Conservation (phyloP, 2,888 invertebrate species). For the Synergus laeviventris region DNA sequence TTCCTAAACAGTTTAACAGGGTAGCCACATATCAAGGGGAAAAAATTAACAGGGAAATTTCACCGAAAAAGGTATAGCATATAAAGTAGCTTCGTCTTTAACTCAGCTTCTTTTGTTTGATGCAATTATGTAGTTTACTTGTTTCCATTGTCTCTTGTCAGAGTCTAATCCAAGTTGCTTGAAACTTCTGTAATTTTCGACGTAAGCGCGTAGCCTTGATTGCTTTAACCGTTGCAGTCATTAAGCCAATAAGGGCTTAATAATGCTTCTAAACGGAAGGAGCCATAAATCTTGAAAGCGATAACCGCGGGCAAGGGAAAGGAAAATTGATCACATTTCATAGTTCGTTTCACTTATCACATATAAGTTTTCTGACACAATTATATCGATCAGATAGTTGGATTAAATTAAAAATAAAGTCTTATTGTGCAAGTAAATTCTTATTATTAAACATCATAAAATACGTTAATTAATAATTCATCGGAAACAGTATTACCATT, state of each 20-base stretch:
- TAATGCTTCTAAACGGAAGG: constrained; percentile 7
- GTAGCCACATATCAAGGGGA: too few species aligned
- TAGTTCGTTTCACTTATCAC: neutral
- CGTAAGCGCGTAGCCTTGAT: neutral
- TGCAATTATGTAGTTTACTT: neutral
- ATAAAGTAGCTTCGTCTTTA: neutral
- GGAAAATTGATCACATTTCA: neutral
- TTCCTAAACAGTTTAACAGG: too few species aligned
- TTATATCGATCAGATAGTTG: neutral
- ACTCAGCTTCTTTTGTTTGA: neutral
- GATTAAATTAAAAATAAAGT: neutral
- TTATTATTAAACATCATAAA: too few species aligned
- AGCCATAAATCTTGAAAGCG: constrained; percentile 6
- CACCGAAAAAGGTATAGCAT: too few species aligned
- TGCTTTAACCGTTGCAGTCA: neutral
- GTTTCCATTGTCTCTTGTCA: neutral
- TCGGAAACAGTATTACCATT: too few species aligned
- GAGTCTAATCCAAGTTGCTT: neutral
- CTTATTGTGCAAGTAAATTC: too few species aligned
- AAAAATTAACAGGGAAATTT: too few species aligned
- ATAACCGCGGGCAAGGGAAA: neutral
- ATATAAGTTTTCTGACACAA: neutral
- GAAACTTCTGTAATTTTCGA: constrained; percentile 1
- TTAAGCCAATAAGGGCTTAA: constrained; percentile 2
- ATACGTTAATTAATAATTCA: too few species aligned